phyloP scores from a whole-genome alignment of 2,888 invertebrate genomes.

The Luffia ferchaultella region DNA sequence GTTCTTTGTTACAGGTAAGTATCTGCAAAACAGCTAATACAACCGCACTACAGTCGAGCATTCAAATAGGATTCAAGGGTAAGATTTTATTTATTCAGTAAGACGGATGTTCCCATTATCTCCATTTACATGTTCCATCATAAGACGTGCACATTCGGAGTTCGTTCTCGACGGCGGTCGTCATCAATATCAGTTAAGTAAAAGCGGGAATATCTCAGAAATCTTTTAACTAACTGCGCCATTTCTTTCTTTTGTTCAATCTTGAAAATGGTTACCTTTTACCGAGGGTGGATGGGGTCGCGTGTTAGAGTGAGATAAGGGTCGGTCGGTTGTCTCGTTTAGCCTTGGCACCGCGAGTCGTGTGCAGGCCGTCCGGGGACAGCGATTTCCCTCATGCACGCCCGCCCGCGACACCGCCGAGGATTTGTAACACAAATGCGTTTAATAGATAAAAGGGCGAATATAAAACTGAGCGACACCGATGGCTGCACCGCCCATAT shows the following conservation, averaged over 20 bases:
- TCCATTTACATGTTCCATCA: background rate
- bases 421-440: slow-evolving; percentile 8
- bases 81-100: background rate
- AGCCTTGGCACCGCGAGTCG: too few relatives aligned
- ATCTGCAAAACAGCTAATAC: background rate
- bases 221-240: background rate
- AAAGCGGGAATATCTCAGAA: background rate
- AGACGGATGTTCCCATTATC: background rate
- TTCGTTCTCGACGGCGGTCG: background rate
- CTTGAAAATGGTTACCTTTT: background rate
- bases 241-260: background rate
- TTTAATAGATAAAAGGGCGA: slow-evolving; percentile 42
- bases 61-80: background rate
- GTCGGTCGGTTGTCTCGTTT: too few relatives aligned
- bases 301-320: too few relatives aligned
- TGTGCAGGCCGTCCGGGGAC: background rate
- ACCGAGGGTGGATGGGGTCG: background rate
- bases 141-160: background rate
- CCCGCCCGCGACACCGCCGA: slow-evolving; percentile 1
- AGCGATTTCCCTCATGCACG: slow-evolving; percentile 2
- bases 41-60: too few relatives aligned
- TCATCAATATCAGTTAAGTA: background rate
- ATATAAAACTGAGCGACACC: slow-evolving; percentile 2
- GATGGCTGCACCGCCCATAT: slow-evolving; percentile 30
- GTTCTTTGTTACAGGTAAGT: background rate